Percentiles rank a stretch among this genome's conserved stretches.
phyloP scores from a whole-genome alignment of 2,113 vertebrate species.

The Romanogobio albipinnatus region DNA sequence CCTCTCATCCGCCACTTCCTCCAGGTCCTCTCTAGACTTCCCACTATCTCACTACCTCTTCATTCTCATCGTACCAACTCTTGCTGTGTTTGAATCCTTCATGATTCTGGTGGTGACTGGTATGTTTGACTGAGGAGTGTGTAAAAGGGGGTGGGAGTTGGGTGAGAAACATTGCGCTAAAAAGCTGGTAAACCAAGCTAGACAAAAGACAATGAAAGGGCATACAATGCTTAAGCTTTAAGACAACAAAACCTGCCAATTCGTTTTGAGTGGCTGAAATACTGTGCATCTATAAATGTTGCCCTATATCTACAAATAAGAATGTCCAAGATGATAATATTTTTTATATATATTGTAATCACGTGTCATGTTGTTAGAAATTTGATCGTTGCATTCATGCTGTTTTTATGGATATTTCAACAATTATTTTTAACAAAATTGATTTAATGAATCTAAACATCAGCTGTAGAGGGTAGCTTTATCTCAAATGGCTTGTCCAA shows the following conservation, averaged over 20 bases:
- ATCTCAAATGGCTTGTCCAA: background rate
- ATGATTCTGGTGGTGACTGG: constrained; percentile 29
- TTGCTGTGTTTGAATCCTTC: constrained; percentile 22
- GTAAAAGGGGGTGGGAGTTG: background rate
- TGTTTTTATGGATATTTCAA: too few relatives aligned
- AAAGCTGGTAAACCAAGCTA: background rate
- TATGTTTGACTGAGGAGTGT: background rate
- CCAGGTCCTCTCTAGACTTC: constrained; percentile 37
- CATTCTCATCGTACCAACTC: constrained; percentile 23
- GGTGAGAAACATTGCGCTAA: background rate
- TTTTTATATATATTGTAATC: too few relatives aligned
- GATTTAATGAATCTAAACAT: background rate
- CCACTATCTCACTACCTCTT: constrained; percentile 38
- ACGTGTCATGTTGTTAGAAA: too few relatives aligned
- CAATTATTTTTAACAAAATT: too few relatives aligned
- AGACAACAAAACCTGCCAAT: background rate
- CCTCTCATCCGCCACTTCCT: constrained; percentile 66
- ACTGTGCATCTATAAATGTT: too few relatives aligned
- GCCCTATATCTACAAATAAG: too few relatives aligned
- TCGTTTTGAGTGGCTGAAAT: background rate
- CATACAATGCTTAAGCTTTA: background rate
- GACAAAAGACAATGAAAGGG: background rate
- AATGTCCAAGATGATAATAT: too few relatives aligned
- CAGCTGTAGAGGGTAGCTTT: background rate
- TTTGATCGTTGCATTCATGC: too few relatives aligned